Evolutionary conservation across 2,797 vertebrate species (phyloP), one percentile per base, ranked within the genome.

Genomic region (Macropodus opercularis): DNA sequence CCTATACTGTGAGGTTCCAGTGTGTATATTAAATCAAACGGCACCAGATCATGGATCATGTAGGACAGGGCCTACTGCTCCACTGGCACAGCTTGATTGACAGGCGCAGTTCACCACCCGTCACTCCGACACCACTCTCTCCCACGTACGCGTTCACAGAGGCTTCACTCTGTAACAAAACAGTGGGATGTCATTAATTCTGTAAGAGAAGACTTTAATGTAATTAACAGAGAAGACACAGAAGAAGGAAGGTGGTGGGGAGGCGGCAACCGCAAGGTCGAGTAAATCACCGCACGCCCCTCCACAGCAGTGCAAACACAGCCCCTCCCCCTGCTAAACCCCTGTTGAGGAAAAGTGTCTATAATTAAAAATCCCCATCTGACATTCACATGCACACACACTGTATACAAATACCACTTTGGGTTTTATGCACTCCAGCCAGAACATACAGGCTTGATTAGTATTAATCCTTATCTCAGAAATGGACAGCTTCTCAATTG

Each of bases 381-480:
- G 4, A 54, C 73, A 63, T 42, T 23, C 52, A 44, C 39, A 55
- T 57, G 55, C 44, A 51, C 47, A 26, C 42, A 34, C 47, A 23
- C 40, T 55, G 56, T 70, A 49, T 50, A 49, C 44, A 59, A 63
- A 64, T 56, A 56, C 59, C 57, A 56, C 70, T 78, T 36, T 29
- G 60, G 62, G 68, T 83, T 84, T 64, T 61, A 48, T 63, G 49
- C n/a, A 31, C 71, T 63, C 32, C 63, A 79, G 41, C 71, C 71
- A 59, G 71, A 75, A 85, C 79, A 81, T 52, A 50, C 57, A 58
- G 54, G 62, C 78, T 83, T 82, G 80, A 89, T 89, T 85, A 79
- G 79, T 77, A 80, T 82, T 90, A 80, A 85, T 87, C 73, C 73
- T 87, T 89, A 88, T 92, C 88, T 86, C 49, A 43, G 35, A 50